phyloP scores from a whole-genome alignment of 2,113 vertebrate species.

The Aphyosemion australe region DNA sequence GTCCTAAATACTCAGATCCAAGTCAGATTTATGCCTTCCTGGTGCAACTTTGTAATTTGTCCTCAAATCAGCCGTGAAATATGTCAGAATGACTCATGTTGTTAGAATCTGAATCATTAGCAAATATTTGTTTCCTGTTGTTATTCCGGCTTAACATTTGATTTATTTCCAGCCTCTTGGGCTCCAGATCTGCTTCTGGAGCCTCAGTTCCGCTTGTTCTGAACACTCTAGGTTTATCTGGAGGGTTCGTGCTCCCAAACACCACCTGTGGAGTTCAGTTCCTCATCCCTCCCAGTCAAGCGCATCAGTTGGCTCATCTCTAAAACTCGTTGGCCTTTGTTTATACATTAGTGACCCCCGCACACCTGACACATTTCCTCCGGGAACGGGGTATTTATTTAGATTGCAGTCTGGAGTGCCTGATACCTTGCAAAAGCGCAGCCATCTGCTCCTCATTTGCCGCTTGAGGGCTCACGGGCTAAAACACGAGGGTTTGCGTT shows the following conservation, averaged over 20 bases:
- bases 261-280: constrained; percentile 30
- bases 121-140: constrained; percentile 59
- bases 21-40: constrained; percentile 11
- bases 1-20: constrained; percentile 18
- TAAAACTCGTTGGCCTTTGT: constrained; percentile 37
- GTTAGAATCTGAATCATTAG: constrained; percentile 55
- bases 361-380: constrained; percentile 73
- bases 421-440: constrained; percentile 66
- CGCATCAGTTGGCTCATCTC: constrained; percentile 6
- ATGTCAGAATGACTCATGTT: constrained; percentile 52
- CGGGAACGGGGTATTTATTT: constrained; percentile 71
- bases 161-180: constrained; percentile 13
- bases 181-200: constrained; percentile 1
- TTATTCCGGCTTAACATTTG: background rate
- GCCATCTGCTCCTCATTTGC: constrained; percentile 80
- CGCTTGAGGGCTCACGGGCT: constrained; percentile 49
- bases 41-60: constrained; percentile 48
- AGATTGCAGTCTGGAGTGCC: constrained; percentile 65
- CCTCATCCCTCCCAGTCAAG: background rate
- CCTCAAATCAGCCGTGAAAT: constrained; percentile 42
- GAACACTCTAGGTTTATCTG: constrained; percentile 1
- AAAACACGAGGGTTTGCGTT: constrained; percentile 54
- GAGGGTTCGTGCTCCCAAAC: constrained; percentile 1
- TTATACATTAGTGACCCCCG: constrained; percentile 49
- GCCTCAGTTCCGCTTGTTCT: constrained; percentile 1